phyloP scores from a whole-genome alignment of 1,140 invertebrate genomes.

The Galleria mellonella region DNA sequence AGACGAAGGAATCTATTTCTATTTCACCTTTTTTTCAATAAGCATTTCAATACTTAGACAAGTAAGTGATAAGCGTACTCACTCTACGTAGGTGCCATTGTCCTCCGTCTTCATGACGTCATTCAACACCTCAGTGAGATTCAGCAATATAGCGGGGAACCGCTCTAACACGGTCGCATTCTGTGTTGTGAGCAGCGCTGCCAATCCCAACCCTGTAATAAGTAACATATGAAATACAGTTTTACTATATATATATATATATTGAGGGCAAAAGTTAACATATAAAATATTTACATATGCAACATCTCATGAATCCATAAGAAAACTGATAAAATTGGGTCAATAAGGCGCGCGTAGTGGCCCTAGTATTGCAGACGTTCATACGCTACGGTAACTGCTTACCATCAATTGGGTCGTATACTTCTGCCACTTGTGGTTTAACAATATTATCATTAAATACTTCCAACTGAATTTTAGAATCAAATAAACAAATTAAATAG shows the following conservation, averaged over 20 bases:
- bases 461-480: too few relatives aligned
- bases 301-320: neutral
- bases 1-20: too few relatives aligned
- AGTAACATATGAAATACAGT: too few relatives aligned
- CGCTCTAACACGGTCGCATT: conserved; percentile 81
- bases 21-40: too few relatives aligned
- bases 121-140: conserved; percentile 89
- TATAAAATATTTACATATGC: neutral
- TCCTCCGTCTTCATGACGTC: conserved; percentile 88
- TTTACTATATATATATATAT: neutral
- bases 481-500: too few relatives aligned
- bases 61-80: conserved; percentile 57
- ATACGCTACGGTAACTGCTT: too few relatives aligned
- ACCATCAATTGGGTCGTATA: too few relatives aligned
- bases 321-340: neutral
- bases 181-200: conserved; percentile 83
- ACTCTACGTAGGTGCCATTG: conserved; percentile 80
- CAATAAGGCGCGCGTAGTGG: too few relatives aligned
- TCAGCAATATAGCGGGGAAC: conserved; percentile 84
- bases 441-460: too few relatives aligned
- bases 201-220: conserved; percentile 82
- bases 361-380: too few relatives aligned
- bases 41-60: too few relatives aligned
- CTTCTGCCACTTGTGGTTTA: too few relatives aligned
- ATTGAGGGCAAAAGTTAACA: neutral